Conservation (phyloP, 2,888 invertebrate genomes). For the Hymenopus coronatus region DNA sequence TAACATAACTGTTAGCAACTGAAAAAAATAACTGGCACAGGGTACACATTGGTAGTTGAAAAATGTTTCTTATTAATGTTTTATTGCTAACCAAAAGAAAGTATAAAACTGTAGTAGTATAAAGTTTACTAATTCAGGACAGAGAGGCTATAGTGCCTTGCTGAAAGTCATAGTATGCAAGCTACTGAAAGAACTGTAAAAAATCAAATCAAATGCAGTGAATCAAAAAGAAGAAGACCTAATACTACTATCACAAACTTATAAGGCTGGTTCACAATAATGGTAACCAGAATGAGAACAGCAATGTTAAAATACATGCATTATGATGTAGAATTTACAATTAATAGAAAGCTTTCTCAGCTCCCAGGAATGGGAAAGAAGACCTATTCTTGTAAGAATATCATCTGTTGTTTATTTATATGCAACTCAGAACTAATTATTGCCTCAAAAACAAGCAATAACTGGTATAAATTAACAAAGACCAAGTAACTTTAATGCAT, state of each 20-base stretch:
- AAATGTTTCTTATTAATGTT: not conserved
- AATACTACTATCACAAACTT: not conserved
- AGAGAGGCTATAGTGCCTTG: not conserved
- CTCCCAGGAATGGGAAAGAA: no score
- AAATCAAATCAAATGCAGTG: not conserved
- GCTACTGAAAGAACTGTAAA: not conserved
- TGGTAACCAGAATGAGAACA: no score
- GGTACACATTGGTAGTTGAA: not conserved
- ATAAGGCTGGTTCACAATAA: not conserved
- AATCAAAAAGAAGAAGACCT: not conserved
- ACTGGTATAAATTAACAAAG: no score
- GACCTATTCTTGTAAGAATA: no score
- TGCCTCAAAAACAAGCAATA: no score
- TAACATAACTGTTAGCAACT: no score
- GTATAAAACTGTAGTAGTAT: not conserved
- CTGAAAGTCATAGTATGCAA: not conserved
- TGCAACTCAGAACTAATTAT: no score
- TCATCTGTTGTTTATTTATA: no score
- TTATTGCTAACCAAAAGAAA: not conserved
- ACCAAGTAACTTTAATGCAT: no score
- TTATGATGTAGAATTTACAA: no score
- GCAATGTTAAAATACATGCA: no score
- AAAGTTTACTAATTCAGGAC: not conserved
- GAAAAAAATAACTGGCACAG: not conserved
- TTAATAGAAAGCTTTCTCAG: no score